A percentile compares a stretch with the other conserved stretches of the same genome.
These are phyloP conservation scores for Odocoileus virginianus DNA, from an alignment of 2,113 vertebrate genomes.

Conservation along the genomic window DNA sequence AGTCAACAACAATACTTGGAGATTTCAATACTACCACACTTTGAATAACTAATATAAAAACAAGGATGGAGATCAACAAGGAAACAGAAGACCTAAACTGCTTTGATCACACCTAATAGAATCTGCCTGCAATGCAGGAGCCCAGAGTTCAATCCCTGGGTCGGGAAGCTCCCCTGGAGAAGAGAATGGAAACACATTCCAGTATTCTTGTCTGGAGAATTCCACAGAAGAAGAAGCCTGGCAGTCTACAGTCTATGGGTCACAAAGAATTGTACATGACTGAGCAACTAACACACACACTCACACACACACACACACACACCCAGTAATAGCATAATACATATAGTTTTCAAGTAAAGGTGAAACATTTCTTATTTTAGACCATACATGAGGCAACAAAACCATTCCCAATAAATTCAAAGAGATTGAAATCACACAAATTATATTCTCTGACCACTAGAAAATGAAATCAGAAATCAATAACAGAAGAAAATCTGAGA, in stretches of 20 bases:
- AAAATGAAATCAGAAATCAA: not conserved
- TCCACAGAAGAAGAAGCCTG: not conserved
- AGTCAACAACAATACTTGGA: not conserved
- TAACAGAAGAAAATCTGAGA: not conserved
- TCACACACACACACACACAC: not conserved
- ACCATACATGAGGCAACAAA: not conserved
- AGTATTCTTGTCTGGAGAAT: not conserved
- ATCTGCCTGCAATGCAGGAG: not conserved
- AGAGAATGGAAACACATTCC: not conserved
- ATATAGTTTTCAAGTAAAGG: not conserved
- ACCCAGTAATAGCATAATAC: not conserved
- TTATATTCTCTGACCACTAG: not conserved
- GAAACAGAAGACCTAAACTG: not conserved
- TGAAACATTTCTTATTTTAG: not conserved
- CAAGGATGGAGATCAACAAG: not conserved
- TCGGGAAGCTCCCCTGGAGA: not conserved
- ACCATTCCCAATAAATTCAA: not conserved
- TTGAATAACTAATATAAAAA: not conserved
- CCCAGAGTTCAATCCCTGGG: not conserved
- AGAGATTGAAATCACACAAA: not conserved
- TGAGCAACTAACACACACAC: not conserved
- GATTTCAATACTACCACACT: not conserved
- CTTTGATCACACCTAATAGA: not conserved
- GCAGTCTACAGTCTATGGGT: not conserved
- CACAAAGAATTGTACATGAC: not conserved